Conservation (phyloP, 2,113 vertebrate species). For the Mungos mungo region DNA sequence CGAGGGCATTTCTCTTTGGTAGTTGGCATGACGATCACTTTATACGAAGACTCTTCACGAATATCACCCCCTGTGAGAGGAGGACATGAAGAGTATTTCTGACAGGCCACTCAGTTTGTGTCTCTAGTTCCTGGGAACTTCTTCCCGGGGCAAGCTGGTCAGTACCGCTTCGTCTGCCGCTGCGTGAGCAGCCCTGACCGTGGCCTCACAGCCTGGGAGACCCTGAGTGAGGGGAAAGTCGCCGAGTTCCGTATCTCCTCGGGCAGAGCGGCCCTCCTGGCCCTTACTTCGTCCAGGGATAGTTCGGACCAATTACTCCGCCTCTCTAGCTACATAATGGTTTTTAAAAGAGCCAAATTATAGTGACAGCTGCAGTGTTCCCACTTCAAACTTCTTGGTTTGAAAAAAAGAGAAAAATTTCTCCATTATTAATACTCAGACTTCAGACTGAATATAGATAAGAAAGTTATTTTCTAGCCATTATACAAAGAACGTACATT, state of each 20-base stretch:
- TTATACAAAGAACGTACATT: not conserved
- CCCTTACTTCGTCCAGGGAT: not conserved
- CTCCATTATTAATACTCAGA: not conserved
- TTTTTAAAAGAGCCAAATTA: too few relatives aligned
- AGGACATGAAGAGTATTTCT: not conserved
- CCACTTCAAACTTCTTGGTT: not conserved
- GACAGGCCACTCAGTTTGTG: not conserved
- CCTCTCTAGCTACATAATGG: not conserved
- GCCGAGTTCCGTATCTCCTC: not conserved
- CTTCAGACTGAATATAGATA: not conserved
- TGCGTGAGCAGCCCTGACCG: not conserved
- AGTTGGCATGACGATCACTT: conserved; percentile 87
- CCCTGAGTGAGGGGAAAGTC: not conserved
- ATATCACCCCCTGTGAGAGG: conserved; percentile 90
- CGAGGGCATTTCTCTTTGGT: conserved; percentile 91
- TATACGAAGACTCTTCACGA: conserved; percentile 90
- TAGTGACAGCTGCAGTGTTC: not conserved
- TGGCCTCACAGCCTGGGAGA: accelerated
- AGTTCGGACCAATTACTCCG: too few relatives aligned
- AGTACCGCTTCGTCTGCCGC: not conserved
- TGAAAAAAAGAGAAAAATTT: not conserved
- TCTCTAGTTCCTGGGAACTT: too few relatives aligned
- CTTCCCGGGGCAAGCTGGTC: not conserved
- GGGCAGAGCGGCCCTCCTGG: not conserved
- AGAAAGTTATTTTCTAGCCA: not conserved